These are phyloP conservation scores for Pelecanoides urinatrix DNA, from an alignment of 2,113 vertebrate genomes.

Conservation along the genomic window DNA sequence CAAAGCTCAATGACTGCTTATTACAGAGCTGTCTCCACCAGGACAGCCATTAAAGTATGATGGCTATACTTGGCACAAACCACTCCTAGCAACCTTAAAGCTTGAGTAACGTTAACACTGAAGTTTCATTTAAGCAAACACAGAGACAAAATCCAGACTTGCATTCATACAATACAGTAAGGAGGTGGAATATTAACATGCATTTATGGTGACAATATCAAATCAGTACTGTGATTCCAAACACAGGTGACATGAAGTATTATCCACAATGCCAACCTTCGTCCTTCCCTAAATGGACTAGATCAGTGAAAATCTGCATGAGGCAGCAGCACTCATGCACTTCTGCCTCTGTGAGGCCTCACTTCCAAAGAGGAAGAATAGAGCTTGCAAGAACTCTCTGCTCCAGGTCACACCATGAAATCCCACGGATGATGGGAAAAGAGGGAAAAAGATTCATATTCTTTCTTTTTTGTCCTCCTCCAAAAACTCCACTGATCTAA, in stretches of 20 bases:
- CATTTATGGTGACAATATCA: neutral
- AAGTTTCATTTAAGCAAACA: neutral
- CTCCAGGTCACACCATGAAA: neutral
- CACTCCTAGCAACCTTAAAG: neutral
- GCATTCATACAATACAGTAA: neutral
- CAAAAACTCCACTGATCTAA: neutral
- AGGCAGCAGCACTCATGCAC: neutral
- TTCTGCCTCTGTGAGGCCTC: neutral
- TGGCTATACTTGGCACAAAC: neutral
- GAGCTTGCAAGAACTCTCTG: neutral
- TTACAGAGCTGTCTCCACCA: neutral
- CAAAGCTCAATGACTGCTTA: neutral
- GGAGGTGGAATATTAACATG: neutral
- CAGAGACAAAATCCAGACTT: neutral
- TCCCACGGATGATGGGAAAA: neutral
- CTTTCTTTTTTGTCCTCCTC: neutral
- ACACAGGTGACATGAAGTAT: neutral
- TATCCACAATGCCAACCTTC: neutral
- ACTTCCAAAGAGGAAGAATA: neutral
- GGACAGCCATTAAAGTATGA: neutral
- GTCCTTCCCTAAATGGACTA: neutral
- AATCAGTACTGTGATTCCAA: neutral
- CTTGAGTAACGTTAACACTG: neutral
- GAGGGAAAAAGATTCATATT: neutral
- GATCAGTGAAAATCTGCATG: neutral